A percentile compares a stretch with the other conserved stretches of the same genome.
Evolutionary conservation across 2,797 vertebrate species (phyloP).

Genomic region (Bufotes viridis): DNA sequence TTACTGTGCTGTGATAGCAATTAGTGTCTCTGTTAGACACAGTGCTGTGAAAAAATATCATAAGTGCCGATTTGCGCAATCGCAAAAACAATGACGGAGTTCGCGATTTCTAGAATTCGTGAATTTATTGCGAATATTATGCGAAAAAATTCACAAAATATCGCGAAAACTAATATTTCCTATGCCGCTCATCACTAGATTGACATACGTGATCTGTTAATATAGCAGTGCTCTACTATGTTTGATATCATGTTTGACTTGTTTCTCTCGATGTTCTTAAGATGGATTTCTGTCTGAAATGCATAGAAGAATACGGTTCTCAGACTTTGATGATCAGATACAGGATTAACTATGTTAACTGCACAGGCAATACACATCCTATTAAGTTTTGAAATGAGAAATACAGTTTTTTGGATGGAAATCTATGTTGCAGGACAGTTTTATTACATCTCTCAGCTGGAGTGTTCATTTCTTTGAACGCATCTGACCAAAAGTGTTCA

Average conservation of each 20-base stretch:
- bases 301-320: neutral
- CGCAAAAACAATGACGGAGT: too few species aligned
- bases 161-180: too few species aligned
- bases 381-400: constrained; percentile 35
- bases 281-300: neutral
- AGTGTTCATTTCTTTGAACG: constrained; percentile 32
- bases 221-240: neutral
- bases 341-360: neutral
- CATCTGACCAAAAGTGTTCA: constrained; percentile 4
- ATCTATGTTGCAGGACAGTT: constrained; percentile 26
- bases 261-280: neutral
- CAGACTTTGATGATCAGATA: neutral
- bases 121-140: too few species aligned
- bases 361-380: neutral
- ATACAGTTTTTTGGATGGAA: neutral
- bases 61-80: too few species aligned
- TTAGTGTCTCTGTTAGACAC: too few species aligned
- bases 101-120: too few species aligned
- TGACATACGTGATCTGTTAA: neutral
- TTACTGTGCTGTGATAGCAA: too few species aligned
- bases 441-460: constrained; percentile 53
- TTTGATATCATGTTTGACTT: neutral
- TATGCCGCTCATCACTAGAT: too few species aligned
- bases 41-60: too few species aligned
- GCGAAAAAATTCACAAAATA: too few species aligned